Percentiles rank a stretch among this genome's conserved stretches.
Conservation (phyloP, 2,888 invertebrate species). For the Lydus trimaculatus region DNA sequence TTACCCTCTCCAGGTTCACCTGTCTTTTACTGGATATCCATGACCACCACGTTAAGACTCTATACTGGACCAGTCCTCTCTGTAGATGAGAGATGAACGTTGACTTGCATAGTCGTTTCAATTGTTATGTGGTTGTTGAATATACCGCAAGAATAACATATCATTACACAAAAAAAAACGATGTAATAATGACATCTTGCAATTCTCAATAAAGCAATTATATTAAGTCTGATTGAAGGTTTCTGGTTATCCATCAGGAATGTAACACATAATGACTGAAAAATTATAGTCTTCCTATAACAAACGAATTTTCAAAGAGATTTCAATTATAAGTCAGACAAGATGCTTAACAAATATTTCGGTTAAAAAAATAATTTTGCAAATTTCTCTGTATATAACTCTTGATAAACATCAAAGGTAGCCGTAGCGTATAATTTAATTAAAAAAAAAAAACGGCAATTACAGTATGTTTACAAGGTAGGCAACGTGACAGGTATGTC, state of each 20-base stretch:
- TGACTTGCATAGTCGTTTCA: constrained; percentile 20
- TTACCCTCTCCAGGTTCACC: constrained; percentile 33
- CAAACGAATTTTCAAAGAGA: neutral
- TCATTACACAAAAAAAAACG: no score
- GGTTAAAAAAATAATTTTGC: no score
- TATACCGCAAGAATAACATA: neutral
- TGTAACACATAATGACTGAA: neutral
- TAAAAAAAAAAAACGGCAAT: constrained; percentile 23
- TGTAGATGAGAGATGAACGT: constrained; percentile 19
- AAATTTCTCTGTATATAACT: neutral
- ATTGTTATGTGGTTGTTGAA: neutral
- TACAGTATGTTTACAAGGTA: constrained; percentile 29
- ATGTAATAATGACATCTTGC: neutral
- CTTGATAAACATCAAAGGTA: neutral
- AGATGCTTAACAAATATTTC: no score
- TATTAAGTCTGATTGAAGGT: neutral
- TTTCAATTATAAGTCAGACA: neutral
- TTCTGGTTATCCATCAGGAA: neutral
- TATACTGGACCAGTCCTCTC: constrained; percentile 24
- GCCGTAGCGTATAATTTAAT: constrained; percentile 22
- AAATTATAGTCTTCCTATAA: neutral
- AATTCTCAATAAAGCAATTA: neutral
- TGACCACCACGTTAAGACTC: constrained; percentile 30
- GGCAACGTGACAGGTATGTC: constrained; percentile 22
- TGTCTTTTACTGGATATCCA: constrained; percentile 16